A percentile compares a stretch with the other conserved stretches of the same genome.
Evolutionary conservation across 2,797 vertebrate genomes (phyloP).

Genomic region (Sus cebifrons): DNA sequence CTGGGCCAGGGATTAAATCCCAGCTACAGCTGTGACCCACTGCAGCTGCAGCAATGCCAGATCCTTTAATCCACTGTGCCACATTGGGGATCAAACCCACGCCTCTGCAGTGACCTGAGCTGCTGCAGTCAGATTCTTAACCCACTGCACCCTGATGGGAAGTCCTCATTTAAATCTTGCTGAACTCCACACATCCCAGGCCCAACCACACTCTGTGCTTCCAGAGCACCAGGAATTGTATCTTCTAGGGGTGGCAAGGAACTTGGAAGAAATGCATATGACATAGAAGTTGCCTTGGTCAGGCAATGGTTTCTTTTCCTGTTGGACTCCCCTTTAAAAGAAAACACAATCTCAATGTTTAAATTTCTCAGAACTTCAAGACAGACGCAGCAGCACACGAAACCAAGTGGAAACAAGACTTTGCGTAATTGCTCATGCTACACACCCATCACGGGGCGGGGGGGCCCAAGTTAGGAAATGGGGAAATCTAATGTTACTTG

Average conservation of each 20-base stretch:
- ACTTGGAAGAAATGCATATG: no score
- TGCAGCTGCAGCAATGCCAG: no score
- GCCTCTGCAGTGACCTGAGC: no score
- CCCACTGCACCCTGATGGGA: no score
- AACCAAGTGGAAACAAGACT: background rate
- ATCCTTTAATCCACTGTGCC: no score
- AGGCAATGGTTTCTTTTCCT: background rate
- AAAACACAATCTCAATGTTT: background rate
- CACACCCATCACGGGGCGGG: rapidly evolving
- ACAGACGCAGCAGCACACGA: background rate
- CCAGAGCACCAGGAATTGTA: rapidly evolving
- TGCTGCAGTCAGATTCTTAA: no score
- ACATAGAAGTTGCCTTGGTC: background rate
- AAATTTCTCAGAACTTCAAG: background rate
- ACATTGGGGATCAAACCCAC: no score
- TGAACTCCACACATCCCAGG: background rate
- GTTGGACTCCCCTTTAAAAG: no score
- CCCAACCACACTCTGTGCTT: background rate
- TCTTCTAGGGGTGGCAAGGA: background rate
- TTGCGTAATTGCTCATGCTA: no score
- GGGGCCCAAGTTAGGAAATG: background rate
- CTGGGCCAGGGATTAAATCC: no score
- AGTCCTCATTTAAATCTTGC: background rate
- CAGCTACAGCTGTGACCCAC: no score
- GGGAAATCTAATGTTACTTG: no score